phyloP scores from a whole-genome alignment of 1,140 invertebrate species.

The Gryon sp. region DNA sequence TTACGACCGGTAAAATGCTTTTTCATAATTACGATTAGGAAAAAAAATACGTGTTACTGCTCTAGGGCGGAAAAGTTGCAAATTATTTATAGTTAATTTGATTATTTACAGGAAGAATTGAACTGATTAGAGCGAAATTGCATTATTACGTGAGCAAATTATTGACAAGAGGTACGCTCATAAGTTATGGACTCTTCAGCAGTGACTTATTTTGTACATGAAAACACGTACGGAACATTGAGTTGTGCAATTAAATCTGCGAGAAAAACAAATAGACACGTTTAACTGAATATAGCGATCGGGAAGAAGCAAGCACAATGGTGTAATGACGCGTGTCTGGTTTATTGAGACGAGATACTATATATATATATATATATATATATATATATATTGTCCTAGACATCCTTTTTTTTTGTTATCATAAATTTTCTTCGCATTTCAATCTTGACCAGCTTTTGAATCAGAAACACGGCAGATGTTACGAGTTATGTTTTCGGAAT shows the following conservation, averaged over 20 bases:
- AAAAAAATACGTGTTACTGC: too few relatives aligned
- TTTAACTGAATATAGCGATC: constrained; percentile 15
- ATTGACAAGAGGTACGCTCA: constrained; percentile 12
- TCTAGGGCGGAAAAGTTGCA: too few relatives aligned
- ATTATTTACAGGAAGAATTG: background rate
- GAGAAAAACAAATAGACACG: constrained; percentile 16
- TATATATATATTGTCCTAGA: constrained; percentile 50
- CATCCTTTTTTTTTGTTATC: too few relatives aligned
- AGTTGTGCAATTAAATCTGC: constrained; percentile 26
- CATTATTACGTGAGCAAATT: constrained; percentile 22
- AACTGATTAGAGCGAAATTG: constrained; percentile 19
- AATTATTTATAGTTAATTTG: too few relatives aligned
- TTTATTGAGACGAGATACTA: constrained; percentile 10
- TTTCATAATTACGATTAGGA: too few relatives aligned
- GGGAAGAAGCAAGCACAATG: constrained; percentile 11
- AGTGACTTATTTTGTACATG: constrained; percentile 19
- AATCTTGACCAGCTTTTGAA: constrained; percentile 43
- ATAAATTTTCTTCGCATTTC: too few relatives aligned
- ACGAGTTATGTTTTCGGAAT: constrained; percentile 1
- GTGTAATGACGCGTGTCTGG: constrained; percentile 39
- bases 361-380: too few relatives aligned
- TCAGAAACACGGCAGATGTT: too few relatives aligned
- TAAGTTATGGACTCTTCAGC: background rate
- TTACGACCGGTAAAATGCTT: too few relatives aligned
- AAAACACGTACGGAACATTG: constrained; percentile 4